These are phyloP conservation scores for Atethmia centrago DNA, from an alignment of 2,888 invertebrate genomes.

Conservation along the genomic window DNA sequence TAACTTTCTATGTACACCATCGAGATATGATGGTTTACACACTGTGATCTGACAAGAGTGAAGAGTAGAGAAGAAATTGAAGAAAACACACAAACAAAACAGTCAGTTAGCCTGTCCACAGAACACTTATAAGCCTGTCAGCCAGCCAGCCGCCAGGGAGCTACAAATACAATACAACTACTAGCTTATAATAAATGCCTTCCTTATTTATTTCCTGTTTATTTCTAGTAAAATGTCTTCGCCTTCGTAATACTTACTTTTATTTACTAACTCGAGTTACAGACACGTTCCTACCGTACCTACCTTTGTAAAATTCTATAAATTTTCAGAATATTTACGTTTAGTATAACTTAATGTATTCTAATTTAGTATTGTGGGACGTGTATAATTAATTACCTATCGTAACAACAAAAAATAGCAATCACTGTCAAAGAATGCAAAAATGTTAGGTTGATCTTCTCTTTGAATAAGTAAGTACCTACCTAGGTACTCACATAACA, in stretches of 20 bases:
- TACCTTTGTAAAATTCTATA: not conserved
- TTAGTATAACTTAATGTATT: not conserved
- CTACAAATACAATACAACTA: not conserved
- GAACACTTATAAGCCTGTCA: no score
- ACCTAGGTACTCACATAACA: not conserved
- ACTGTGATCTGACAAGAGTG: not conserved
- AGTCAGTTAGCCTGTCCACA: no score
- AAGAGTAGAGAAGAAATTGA: no score
- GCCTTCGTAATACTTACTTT: not conserved
- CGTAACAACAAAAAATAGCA: not conserved
- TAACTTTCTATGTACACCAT: no score
- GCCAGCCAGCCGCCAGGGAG: no score
- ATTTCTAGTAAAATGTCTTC: not conserved
- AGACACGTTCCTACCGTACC: not conserved
- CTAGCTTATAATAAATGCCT: not conserved
- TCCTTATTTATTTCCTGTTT: not conserved
- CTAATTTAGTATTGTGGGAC: not conserved
- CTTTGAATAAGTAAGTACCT: not conserved
- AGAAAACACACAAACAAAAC: not conserved
- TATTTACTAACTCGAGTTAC: not conserved
- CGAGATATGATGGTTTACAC: no score
- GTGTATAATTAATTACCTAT: not conserved
- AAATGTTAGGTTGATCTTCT: conserved; percentile 18
- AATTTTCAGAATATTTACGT: not conserved
- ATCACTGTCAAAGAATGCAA: conserved; percentile 9